Evolutionary conservation across 64 coral and sea anemone genomes (phyloP).

Genomic region (Pachyseris speciosa): DNA sequence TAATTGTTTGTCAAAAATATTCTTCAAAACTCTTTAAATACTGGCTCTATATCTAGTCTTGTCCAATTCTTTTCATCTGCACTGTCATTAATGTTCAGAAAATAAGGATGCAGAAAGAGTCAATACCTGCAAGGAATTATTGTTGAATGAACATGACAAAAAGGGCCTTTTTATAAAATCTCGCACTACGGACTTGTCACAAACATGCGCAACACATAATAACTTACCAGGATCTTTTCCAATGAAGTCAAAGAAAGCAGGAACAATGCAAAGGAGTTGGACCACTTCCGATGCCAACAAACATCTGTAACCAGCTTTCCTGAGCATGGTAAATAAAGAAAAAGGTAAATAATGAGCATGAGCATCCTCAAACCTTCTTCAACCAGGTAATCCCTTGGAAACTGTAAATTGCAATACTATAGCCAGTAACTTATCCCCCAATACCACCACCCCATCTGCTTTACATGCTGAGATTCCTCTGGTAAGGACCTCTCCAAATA

Average conservation of each 20-base stretch:
- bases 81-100: too few relatives aligned
- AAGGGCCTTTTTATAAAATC: too few relatives aligned
- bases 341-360: background rate
- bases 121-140: background rate
- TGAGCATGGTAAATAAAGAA: background rate
- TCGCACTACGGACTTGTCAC: too few relatives aligned
- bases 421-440: background rate
- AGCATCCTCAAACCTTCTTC: background rate
- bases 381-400: background rate
- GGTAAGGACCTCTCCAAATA: too few relatives aligned
- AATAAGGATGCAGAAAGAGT: too few relatives aligned
- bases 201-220: background rate
- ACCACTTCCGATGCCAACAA: conserved; percentile 93
- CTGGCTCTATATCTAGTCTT: too few relatives aligned
- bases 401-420: background rate
- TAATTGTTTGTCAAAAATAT: too few relatives aligned
- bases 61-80: too few relatives aligned
- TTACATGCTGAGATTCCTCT: too few relatives aligned
- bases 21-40: too few relatives aligned
- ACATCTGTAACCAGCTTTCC: conserved; percentile 75
- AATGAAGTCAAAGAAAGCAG: conserved; percentile 85
- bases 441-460: background rate
- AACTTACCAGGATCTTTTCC: conserved; percentile 84
- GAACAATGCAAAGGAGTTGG: conserved; percentile 90
- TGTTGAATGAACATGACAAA: background rate